Evolutionary conservation across 1,140 invertebrate species (phyloP).

Genomic region (Lycorma delicatula): DNA sequence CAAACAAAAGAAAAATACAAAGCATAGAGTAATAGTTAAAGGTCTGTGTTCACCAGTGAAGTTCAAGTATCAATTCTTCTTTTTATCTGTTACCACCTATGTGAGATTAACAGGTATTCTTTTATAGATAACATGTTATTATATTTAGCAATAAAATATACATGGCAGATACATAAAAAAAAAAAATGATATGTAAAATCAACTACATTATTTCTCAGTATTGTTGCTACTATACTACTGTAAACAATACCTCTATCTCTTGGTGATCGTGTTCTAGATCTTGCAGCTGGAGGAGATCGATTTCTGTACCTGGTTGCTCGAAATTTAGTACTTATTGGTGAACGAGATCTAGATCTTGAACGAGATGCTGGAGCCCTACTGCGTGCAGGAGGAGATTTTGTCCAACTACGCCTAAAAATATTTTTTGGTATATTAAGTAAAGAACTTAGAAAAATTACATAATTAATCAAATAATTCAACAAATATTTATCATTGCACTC

Average conservation of each 20-base stretch:
- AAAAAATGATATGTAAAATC: too few species aligned
- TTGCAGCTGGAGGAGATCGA: slow-evolving; percentile 39
- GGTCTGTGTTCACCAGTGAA: too few species aligned
- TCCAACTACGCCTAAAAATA: slow-evolving; percentile 19
- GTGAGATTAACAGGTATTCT: too few species aligned
- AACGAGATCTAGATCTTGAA: slow-evolving; percentile 22
- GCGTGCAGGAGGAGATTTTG: background rate
- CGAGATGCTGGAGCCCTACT: background rate
- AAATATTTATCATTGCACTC: too few species aligned
- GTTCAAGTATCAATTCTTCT: too few species aligned
- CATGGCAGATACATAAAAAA: too few species aligned
- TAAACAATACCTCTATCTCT: slow-evolving; percentile 13
- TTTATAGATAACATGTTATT: too few species aligned
- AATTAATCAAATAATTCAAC: background rate
- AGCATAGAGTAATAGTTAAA: too few species aligned
- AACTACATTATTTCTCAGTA: background rate
- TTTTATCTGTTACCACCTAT: too few species aligned
- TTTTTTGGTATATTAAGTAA: background rate
- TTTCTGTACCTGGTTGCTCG: slow-evolving; percentile 43
- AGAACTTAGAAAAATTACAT: background rate
- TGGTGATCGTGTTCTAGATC: slow-evolving; percentile 23
- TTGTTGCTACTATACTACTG: slow-evolving; percentile 15
- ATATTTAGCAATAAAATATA: too few species aligned
- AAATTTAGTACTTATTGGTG: slow-evolving; percentile 32
- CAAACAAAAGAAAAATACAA: too few species aligned